Percentiles rank a stretch among this genome's conserved stretches.
Evolutionary conservation across 2,888 invertebrate genomes (phyloP).

Genomic region (Lycophotia porphyrea): DNA sequence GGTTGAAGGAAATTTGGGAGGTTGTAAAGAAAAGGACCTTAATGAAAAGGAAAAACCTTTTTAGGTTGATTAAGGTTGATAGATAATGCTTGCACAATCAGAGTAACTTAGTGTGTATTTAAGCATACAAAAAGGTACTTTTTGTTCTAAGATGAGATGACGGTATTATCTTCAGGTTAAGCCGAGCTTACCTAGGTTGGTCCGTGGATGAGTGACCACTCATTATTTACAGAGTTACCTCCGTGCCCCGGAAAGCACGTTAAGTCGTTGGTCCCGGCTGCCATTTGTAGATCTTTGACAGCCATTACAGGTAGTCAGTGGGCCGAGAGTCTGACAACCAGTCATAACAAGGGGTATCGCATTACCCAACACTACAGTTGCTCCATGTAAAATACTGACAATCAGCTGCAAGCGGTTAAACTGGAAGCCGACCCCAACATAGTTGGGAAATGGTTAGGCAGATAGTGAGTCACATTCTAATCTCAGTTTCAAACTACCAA

Average conservation of each 20-base stretch:
- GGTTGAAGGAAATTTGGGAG: background rate
- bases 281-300: background rate
- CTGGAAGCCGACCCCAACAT: background rate
- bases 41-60: slow-evolving; percentile 26
- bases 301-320: too few relatives aligned
- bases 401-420: too few relatives aligned
- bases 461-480: background rate
- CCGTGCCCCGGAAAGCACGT: background rate
- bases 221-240: too few relatives aligned
- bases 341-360: too few relatives aligned
- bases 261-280: background rate
- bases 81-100: background rate
- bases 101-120: background rate
- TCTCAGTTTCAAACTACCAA: background rate
- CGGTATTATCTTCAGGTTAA: too few relatives aligned
- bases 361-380: too few relatives aligned
- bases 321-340: too few relatives aligned
- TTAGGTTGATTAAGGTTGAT: background rate
- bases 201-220: too few relatives aligned
- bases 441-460: too few relatives aligned
- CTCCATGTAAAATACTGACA: background rate
- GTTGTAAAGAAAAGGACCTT: slow-evolving; percentile 18
- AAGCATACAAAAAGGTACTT: background rate
- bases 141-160: background rate
- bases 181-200: too few relatives aligned